A percentile compares a stretch with the other conserved stretches of the same genome.
Evolutionary conservation across 2,113 vertebrate genomes (phyloP).

Genomic region (Pyxicephalus adspersus): DNA sequence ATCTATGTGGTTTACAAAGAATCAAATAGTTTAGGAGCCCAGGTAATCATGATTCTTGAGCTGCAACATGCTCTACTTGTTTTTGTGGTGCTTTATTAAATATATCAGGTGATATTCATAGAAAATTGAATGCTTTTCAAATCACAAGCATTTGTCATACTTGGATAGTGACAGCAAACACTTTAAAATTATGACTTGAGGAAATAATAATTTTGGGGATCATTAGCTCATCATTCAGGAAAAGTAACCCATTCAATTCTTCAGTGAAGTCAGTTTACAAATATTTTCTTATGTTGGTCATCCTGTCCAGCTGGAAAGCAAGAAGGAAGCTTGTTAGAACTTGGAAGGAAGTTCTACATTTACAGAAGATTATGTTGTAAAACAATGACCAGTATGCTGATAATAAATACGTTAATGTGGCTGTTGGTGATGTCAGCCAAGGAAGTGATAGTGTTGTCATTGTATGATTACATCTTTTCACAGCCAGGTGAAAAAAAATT

Average conservation of each 20-base stretch:
- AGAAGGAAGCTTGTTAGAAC: constrained; percentile 39
- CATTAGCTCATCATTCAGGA: constrained; percentile 34
- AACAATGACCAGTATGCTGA: constrained; percentile 41
- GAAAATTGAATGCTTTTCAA: too few species aligned
- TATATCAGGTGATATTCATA: too few species aligned
- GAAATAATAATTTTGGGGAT: constrained; percentile 4
- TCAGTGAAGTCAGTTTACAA: not conserved
- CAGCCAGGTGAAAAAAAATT: constrained; percentile 19
- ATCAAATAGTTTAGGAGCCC: too few species aligned
- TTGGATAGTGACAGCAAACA: too few species aligned
- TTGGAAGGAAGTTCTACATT: constrained; percentile 35
- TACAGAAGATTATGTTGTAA: constrained; percentile 34
- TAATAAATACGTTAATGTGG: constrained; percentile 16
- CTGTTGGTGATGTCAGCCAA: constrained; percentile 16
- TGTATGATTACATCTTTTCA: not conserved
- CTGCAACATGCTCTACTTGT: too few species aligned
- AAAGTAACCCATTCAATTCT: not conserved
- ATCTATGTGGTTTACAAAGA: too few species aligned
- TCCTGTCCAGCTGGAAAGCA: constrained; percentile 2
- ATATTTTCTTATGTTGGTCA: constrained; percentile 33
- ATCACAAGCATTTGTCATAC: too few species aligned
- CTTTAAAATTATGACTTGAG: too few species aligned
- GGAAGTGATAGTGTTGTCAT: constrained; percentile 14
- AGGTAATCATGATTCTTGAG: too few species aligned
- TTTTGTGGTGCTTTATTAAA: too few species aligned